These are phyloP conservation scores for Abrostola triplasia DNA, from an alignment of 2,888 invertebrate species.

Conservation along the genomic window DNA sequence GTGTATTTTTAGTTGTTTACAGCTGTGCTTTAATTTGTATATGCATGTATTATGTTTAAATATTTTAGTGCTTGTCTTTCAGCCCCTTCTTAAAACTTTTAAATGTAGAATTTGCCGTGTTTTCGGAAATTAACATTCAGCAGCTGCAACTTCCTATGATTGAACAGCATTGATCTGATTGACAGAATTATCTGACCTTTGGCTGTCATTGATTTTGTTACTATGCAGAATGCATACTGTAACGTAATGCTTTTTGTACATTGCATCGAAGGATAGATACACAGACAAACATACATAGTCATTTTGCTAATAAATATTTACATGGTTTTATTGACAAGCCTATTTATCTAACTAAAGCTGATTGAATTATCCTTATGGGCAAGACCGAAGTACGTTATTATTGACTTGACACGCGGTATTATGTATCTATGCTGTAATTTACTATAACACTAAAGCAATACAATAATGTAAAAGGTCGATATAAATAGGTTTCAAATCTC, in stretches of 20 bases:
- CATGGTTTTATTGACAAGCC: too few relatives aligned
- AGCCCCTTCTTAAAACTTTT: neutral
- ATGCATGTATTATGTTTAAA: neutral
- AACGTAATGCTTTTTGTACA: too few relatives aligned
- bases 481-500: constrained; percentile 2
- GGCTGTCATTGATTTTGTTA: neutral
- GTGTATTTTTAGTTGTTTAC: constrained; percentile 38
- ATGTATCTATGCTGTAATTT: neutral
- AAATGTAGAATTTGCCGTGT: neutral
- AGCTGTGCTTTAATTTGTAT: constrained; percentile 37
- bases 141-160: too few relatives aligned
- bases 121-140: neutral
- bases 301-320: too few relatives aligned
- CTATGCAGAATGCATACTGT: neutral
- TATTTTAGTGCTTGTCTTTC: neutral
- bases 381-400: too few relatives aligned
- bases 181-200: neutral
- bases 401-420: neutral
- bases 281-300: too few relatives aligned
- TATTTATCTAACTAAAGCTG: too few relatives aligned
- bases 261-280: too few relatives aligned
- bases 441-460: neutral
- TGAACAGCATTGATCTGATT: too few relatives aligned
- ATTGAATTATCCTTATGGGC: too few relatives aligned
- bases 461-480: neutral